phyloP scores from a whole-genome alignment of 2,113 vertebrate genomes.

The Uria aalge region DNA sequence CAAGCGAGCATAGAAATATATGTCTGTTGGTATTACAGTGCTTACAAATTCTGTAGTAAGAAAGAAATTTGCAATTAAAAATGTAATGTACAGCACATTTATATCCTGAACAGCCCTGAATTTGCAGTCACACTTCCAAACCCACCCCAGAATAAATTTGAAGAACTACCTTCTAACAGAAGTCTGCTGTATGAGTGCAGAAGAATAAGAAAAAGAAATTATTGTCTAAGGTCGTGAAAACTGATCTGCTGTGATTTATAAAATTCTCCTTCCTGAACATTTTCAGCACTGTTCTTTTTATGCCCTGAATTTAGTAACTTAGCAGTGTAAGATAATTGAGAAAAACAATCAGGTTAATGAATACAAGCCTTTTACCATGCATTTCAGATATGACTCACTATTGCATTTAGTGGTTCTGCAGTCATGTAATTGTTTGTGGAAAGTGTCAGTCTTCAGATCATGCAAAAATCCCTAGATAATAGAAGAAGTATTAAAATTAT shows the following conservation, averaged over 20 bases:
- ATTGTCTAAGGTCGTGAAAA: background rate
- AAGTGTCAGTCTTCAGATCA: background rate
- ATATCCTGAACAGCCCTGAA: slow-evolving; percentile 19
- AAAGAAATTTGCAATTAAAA: slow-evolving; percentile 25
- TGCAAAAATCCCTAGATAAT: background rate
- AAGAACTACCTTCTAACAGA: background rate
- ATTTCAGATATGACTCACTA: background rate
- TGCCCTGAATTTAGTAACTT: background rate
- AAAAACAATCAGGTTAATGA: background rate
- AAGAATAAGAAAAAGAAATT: background rate
- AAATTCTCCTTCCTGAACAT: background rate
- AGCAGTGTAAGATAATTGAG: background rate
- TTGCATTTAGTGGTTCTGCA: background rate
- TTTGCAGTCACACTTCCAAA: slow-evolving; percentile 36
- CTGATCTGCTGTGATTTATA: background rate
- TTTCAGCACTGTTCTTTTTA: background rate
- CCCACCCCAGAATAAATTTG: background rate
- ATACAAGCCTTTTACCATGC: background rate
- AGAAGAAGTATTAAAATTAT: background rate
- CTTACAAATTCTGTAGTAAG: slow-evolving; percentile 33
- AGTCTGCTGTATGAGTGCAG: background rate
- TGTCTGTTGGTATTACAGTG: background rate
- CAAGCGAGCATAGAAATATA: background rate
- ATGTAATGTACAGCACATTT: slow-evolving; percentile 14
- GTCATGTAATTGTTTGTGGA: background rate